A percentile compares a stretch with the other conserved stretches of the same genome.
These are phyloP conservation scores for Subanguina moxae DNA, from an alignment of 1,140 invertebrate genomes.

Conservation along the genomic window DNA sequence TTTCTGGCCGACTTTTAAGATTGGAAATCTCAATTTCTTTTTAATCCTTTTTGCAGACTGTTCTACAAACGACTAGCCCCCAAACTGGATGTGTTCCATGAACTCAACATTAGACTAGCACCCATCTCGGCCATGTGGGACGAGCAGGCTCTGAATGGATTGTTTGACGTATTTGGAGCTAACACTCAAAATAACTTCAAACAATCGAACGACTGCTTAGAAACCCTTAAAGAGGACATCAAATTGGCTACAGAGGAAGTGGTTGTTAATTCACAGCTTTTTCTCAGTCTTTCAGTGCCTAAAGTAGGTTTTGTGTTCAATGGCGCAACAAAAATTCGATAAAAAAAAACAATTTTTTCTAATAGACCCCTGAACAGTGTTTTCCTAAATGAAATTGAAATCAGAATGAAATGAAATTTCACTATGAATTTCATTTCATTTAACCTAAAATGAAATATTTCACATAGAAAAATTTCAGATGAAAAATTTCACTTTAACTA, in stretches of 20 bases:
- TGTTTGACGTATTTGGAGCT: slow-evolving; percentile 19
- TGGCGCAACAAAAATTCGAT: too few species aligned
- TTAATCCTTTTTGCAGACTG: slow-evolving; percentile 44
- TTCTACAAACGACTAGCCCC: slow-evolving; percentile 49
- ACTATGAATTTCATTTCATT: too few species aligned
- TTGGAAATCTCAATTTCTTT: too few species aligned
- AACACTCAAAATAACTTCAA: background rate
- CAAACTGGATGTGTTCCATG: slow-evolving; percentile 43
- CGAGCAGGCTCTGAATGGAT: slow-evolving; percentile 48
- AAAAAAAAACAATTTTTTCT: too few species aligned
- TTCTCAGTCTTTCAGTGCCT: background rate
- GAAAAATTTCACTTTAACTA: too few species aligned
- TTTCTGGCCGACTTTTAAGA: too few species aligned
- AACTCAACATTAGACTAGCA: slow-evolving; percentile 41
- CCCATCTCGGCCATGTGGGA: slow-evolving; percentile 50
- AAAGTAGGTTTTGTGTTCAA: background rate
- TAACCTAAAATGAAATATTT: too few species aligned
- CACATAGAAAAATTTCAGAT: too few species aligned
- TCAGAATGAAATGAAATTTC: too few species aligned
- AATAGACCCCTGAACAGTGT: too few species aligned
- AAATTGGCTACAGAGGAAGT: background rate
- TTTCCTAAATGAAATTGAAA: too few species aligned
- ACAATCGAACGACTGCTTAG: too few species aligned
- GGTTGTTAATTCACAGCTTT: background rate
- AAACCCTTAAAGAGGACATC: background rate